These are phyloP conservation scores for Petrocephalus microphthalmus DNA, from an alignment of 2,113 vertebrate species.

Conservation along the genomic window DNA sequence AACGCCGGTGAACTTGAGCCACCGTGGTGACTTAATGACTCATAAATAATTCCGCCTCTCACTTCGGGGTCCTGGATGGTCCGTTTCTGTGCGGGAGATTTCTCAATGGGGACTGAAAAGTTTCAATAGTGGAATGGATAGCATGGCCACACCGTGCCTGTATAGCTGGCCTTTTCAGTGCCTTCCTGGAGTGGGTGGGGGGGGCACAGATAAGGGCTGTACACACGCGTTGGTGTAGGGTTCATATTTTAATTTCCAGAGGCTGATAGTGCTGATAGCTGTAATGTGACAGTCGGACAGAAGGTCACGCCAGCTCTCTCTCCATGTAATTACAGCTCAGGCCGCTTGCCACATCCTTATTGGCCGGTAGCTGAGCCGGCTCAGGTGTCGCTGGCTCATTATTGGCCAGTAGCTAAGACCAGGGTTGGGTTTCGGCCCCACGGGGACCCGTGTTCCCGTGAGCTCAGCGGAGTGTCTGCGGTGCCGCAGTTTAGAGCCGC, in stretches of 20 bases:
- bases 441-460: conserved; percentile 40
- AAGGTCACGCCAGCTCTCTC: conserved; percentile 36
- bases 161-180: neutral
- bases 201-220: neutral
- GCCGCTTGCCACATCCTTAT: conserved; percentile 46
- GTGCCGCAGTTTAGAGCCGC: conserved; percentile 37
- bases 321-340: conserved; percentile 62
- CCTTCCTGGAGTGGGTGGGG: neutral
- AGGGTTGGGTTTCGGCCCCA: conserved; percentile 53
- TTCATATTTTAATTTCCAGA: conserved; percentile 29
- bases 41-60: neutral
- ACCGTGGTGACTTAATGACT: neutral
- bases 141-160: neutral
- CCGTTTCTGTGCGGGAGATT: neutral
- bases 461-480: conserved; percentile 37
- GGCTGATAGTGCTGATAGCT: conserved; percentile 27
- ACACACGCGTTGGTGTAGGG: neutral
- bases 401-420: conserved; percentile 51
- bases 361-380: conserved; percentile 39
- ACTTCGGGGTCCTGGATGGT: neutral
- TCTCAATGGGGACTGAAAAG: neutral
- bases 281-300: conserved; percentile 17
- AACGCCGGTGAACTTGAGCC: neutral
- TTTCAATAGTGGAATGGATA: neutral
- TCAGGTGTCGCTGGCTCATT: conserved; percentile 50